Evolutionary conservation across 30 jellyfish, hydroid and myxozoan genomes (phyloP).

Genomic region (Chrysaora quinquecirrha): DNA sequence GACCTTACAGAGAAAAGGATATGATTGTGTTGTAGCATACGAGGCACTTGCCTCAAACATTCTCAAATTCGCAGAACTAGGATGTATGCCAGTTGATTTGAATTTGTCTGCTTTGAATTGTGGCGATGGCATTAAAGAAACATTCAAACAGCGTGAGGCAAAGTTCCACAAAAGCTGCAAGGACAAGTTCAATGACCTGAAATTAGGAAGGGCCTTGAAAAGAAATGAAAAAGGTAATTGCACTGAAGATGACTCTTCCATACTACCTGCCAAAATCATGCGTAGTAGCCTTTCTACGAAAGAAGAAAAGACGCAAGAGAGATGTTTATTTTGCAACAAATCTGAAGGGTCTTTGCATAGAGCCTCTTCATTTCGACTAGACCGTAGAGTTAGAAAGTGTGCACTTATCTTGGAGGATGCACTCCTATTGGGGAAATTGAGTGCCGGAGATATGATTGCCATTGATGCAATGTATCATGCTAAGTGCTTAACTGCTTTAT

Average conservation of each 20-base stretch:
- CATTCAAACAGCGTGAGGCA: conserved; percentile 26
- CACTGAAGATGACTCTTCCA: conserved; percentile 1
- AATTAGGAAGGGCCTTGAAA: neutral
- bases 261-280: conserved; percentile 11
- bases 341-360: no score
- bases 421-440: no score
- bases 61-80: conserved; percentile 5
- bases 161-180: neutral
- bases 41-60: conserved; percentile 7
- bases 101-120: conserved; percentile 10
- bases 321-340: neutral
- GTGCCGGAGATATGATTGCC: no score
- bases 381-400: no score
- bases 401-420: no score
- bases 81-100: conserved; percentile 26
- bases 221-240: neutral
- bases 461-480: no score
- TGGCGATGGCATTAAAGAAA: conserved; percentile 26
- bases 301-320: no score
- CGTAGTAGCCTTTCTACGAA: conserved; percentile 6
- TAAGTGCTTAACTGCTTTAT: no score
- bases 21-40: no score
- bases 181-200: no score
- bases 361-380: no score
- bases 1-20: no score